phyloP scores from a whole-genome alignment of 2,797 vertebrate species.

The Iguana delicatissima region DNA sequence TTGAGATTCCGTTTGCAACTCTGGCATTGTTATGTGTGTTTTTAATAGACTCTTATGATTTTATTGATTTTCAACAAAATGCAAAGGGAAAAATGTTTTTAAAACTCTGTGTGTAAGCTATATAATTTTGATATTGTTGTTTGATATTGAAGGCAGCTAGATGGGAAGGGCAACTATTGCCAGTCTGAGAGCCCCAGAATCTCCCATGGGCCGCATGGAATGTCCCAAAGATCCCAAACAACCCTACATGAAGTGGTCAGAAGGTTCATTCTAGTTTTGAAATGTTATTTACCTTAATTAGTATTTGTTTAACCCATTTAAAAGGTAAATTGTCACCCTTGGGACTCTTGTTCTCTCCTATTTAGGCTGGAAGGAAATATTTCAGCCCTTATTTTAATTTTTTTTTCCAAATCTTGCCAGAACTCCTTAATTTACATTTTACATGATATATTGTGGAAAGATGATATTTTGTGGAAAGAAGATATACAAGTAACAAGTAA shows the following conservation, averaged over 20 bases:
- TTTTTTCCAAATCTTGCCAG: background rate
- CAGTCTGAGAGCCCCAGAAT: too few species aligned
- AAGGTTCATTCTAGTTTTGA: too few species aligned
- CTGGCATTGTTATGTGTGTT: background rate
- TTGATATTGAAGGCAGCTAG: too few species aligned
- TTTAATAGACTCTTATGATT: background rate
- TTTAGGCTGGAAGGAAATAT: too few species aligned
- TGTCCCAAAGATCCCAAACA: too few species aligned
- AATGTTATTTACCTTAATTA: too few species aligned
- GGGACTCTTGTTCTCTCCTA: too few species aligned
- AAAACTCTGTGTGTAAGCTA: background rate
- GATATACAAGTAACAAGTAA: conserved; percentile 18
- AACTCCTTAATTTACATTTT: conserved; percentile 11
- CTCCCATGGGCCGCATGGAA: too few species aligned
- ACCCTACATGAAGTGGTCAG: too few species aligned
- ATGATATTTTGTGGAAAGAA: background rate
- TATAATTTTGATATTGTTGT: background rate
- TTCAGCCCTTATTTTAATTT: conserved; percentile 6
- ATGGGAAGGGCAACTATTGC: too few species aligned
- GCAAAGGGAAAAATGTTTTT: background rate
- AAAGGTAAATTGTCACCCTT: too few species aligned
- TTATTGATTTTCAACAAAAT: conserved; percentile 21
- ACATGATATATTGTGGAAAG: background rate
- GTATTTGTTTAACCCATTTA: too few species aligned
- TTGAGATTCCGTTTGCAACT: background rate